Percentiles rank a stretch among this genome's conserved stretches.
Conservation (phyloP, 1,140 invertebrate species). For the Lasaia peninsularis region DNA sequence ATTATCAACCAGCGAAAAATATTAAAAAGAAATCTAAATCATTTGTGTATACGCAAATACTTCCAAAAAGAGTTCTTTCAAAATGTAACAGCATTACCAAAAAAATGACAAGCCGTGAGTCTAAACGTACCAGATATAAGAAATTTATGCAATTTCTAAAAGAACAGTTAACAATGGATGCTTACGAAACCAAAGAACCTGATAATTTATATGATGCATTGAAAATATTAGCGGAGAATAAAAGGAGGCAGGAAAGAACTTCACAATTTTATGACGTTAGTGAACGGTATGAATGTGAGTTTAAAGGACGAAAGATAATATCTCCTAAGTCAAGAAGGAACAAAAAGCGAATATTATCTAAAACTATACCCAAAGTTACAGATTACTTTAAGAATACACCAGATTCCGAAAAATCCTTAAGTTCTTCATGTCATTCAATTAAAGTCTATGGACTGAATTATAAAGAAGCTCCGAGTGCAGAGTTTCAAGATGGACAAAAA, state of each 20-base stretch:
- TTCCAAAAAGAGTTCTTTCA: not conserved
- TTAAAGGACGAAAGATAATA: constrained; percentile 1
- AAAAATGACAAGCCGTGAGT: not conserved
- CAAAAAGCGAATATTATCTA: not conserved
- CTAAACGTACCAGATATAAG: not conserved
- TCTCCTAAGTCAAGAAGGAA: not conserved
- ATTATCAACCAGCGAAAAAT: not conserved
- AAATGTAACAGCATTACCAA: not conserved
- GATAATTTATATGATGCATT: not conserved
- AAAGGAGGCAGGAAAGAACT: not conserved
- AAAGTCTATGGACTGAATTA: constrained; percentile 3
- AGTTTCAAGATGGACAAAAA: not conserved
- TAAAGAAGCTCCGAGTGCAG: not conserved
- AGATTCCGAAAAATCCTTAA: not conserved
- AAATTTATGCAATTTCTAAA: constrained; percentile 1
- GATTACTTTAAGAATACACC: not conserved
- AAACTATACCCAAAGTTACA: not conserved
- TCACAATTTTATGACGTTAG: not conserved
- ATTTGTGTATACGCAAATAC: not conserved
- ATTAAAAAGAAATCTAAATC: not conserved
- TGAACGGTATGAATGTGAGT: not conserved
- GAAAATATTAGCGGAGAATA: not conserved
- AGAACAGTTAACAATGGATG: not conserved
- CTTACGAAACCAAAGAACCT: not conserved
- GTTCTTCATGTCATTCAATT: not conserved